A percentile compares a stretch with the other conserved stretches of the same genome.
Conservation (phyloP, 2,888 invertebrate genomes). For the Germaria angustata region DNA sequence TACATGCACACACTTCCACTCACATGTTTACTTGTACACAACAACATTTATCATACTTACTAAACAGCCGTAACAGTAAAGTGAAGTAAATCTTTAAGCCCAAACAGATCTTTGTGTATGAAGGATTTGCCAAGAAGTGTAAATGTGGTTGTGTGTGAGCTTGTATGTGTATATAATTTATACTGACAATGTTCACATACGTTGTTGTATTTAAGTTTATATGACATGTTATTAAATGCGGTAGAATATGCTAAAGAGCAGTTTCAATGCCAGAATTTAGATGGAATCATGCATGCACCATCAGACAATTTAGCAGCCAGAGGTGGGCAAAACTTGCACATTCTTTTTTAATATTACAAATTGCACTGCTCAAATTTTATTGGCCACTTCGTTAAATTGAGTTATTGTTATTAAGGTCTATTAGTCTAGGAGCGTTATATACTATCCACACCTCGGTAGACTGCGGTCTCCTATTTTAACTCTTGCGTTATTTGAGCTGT, state of each 20-base stretch:
- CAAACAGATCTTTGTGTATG: slow-evolving; percentile 7
- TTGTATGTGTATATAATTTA: background rate
- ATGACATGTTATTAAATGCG: slow-evolving; percentile 11
- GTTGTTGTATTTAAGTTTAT: slow-evolving; percentile 15
- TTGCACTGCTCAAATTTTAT: no score
- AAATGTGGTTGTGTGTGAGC: background rate
- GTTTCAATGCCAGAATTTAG: background rate
- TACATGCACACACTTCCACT: background rate
- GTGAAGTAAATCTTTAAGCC: slow-evolving; percentile 29
- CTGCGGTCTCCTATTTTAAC: no score
- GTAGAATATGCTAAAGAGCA: background rate
- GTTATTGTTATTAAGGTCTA: no score
- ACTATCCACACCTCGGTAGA: no score
- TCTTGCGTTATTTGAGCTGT: no score
- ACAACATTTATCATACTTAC: slow-evolving; percentile 48
- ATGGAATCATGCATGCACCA: slow-evolving; percentile 4
- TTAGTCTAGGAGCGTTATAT: no score
- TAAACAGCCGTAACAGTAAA: slow-evolving; percentile 6
- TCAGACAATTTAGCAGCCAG: background rate
- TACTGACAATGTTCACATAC: background rate
- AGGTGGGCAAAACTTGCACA: no score
- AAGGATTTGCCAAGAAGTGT: background rate
- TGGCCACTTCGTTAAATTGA: no score
- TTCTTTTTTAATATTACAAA: no score
- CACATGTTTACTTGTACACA: background rate